Conservation (phyloP, 2,797 vertebrate species). For the Chaetophractus vellerosus region DNA sequence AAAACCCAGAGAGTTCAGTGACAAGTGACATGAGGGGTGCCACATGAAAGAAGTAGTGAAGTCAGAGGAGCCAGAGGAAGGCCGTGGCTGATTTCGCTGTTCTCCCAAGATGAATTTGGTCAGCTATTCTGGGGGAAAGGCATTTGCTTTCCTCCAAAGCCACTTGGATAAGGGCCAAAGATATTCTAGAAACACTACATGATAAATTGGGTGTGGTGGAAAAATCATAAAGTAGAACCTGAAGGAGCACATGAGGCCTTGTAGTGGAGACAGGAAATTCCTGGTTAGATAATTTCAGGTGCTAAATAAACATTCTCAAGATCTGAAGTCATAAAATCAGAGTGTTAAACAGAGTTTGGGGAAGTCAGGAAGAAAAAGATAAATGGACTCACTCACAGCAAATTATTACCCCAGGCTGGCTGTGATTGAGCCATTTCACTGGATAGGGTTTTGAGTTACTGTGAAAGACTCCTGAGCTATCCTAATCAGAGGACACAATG, state of each 20-base stretch:
- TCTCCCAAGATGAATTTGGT: neutral
- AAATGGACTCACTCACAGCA: neutral
- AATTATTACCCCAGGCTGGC: neutral
- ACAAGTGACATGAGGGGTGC: neutral
- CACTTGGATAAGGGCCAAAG: neutral
- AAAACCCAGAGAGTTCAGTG: neutral
- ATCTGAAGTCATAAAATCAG: neutral
- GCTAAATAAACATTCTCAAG: neutral
- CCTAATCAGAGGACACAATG: neutral
- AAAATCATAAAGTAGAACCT: neutral
- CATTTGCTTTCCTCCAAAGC: neutral
- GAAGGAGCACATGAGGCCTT: neutral
- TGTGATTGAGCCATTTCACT: neutral
- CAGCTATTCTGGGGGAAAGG: neutral
- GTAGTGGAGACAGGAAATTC: neutral
- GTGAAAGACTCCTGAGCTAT: neutral
- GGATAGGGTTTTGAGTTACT: neutral
- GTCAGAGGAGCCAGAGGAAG: neutral
- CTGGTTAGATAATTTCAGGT: neutral
- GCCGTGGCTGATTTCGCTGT: neutral
- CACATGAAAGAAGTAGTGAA: neutral
- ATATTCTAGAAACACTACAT: conserved; percentile 1
- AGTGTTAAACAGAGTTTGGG: neutral
- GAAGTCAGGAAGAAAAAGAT: neutral
- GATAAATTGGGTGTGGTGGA: neutral